Percentiles rank a stretch among this genome's conserved stretches.
Evolutionary conservation across 2,888 invertebrate genomes (phyloP).

Genomic region (Drosophila greeni): DNA sequence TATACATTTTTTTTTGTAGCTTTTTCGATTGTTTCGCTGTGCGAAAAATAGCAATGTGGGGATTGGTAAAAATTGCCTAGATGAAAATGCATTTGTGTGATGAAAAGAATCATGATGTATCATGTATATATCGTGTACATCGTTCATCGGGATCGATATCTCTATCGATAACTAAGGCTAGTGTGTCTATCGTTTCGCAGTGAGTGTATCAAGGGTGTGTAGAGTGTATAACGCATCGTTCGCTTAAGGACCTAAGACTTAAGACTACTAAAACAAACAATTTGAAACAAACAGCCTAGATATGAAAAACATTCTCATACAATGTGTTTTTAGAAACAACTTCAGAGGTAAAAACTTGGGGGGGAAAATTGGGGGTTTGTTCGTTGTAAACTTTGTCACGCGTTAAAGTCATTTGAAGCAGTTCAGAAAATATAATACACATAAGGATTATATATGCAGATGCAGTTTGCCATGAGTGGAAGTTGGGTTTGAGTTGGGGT

Average conservation of each 20-base stretch:
- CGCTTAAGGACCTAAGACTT: constrained; percentile 62
- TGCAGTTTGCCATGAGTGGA: constrained; percentile 34
- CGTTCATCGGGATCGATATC: constrained; percentile 26
- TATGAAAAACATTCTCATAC: constrained; percentile 54
- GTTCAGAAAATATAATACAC: constrained; percentile 40
- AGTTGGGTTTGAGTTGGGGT: constrained; percentile 23
- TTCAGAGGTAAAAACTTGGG: constrained; percentile 61
- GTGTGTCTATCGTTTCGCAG: constrained; percentile 18
- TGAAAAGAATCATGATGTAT: constrained; percentile 34
- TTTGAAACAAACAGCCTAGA: constrained; percentile 75
- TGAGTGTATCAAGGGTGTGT: constrained; percentile 30
- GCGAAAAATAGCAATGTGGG: constrained; percentile 59
- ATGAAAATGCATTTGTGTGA: constrained; percentile 60
- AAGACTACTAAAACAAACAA: constrained; percentile 65
- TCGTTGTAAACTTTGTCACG: constrained; percentile 68
- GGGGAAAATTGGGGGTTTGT: constrained; percentile 12
- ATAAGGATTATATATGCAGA: constrained; percentile 39
- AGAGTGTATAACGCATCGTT: constrained; percentile 67
- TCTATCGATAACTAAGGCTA: constrained; percentile 45
- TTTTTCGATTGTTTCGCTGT: constrained; percentile 33
- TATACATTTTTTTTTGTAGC: constrained; percentile 30
- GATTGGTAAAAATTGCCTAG: constrained; percentile 50
- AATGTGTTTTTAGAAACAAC: constrained; percentile 32
- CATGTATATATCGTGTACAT: constrained; percentile 25
- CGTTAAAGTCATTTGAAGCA: constrained; percentile 59